Evolutionary conservation across 2,797 vertebrate genomes (phyloP), one percentile per base, ranked within the genome.

Genomic region (Enteromius fasciolatus): DNA sequence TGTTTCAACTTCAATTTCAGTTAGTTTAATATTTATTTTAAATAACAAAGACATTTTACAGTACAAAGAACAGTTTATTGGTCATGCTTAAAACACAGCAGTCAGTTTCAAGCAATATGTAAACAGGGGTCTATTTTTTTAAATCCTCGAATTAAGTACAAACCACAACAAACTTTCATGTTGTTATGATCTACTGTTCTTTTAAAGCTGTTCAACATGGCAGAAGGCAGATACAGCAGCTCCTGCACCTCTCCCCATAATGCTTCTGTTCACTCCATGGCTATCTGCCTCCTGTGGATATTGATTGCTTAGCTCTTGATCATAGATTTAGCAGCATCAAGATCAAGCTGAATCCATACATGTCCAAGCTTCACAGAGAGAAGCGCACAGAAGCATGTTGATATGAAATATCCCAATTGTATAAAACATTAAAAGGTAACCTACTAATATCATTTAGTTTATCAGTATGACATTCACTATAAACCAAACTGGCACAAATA

Each of bases 271-370:
- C 17, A 50, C 69, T 46, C 54, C 10, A 12, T 50, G 17, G 9
- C 17, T 50, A 7, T 72, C 25, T 50, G 25, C 10, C 46, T 25
- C 41, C 12, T 20, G 44, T 31, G 44, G 25, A 20, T 73, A n/a
- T 52, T 73, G 48, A 52, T 54, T 73, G 48, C 70, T 52, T 31
- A 20, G 69, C 25, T 50, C 44, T 73, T 73, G 48, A 52, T 73
- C 3, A 54, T 3, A 20, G 17, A 36, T 54, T 52, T 18, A 72
- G 17, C 4, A 10, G 18, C 18, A 25, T 15, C 67, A 25, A 44
- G n/a, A 44, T 14, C 23, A 15, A 23, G 68, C 68, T 48, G 8
- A 44, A 72, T 31, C 68, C 8, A 50, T 50, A 23, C 1, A 28
- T 50, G 15, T 2, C 23, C 28, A 63, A 63, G 25, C 25, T 63